phyloP scores from a whole-genome alignment of 1,140 invertebrate genomes.

The Zaprionus nigranus region DNA sequence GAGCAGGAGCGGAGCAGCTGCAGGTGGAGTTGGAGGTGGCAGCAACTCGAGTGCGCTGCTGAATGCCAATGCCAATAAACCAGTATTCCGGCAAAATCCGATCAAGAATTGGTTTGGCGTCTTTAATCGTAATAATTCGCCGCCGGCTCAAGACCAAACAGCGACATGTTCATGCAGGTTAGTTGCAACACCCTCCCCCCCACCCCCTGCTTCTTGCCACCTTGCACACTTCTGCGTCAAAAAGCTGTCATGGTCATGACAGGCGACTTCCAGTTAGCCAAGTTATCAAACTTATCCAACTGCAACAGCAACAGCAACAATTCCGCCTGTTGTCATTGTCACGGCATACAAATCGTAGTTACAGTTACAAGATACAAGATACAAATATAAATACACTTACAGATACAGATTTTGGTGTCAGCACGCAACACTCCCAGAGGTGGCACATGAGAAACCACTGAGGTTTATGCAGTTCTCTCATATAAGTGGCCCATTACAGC shows the following conservation, averaged over 20 bases:
- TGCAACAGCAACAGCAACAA: slow-evolving; percentile 36
- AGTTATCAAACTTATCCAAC: slow-evolving; percentile 41
- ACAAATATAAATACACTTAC: slow-evolving; percentile 28
- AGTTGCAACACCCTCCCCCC: slow-evolving; percentile 17
- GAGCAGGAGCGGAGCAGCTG: slow-evolving; percentile 29
- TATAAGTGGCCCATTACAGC: slow-evolving; percentile 18
- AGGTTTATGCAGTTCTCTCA: slow-evolving; percentile 6
- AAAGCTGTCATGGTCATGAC: slow-evolving; percentile 67
- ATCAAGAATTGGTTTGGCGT: slow-evolving; percentile 84
- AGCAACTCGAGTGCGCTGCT: slow-evolving; percentile 30
- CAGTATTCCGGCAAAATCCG: slow-evolving; percentile 81
- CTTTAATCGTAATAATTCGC: slow-evolving; percentile 82
- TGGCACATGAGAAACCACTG: background rate
- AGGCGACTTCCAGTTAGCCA: slow-evolving; percentile 67
- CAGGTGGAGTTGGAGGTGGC: slow-evolving; percentile 19
- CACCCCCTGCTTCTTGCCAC: too few species aligned
- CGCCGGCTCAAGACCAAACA: slow-evolving; percentile 73
- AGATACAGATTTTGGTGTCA: slow-evolving; percentile 1
- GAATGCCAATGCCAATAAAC: slow-evolving; percentile 58
- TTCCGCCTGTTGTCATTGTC: slow-evolving; percentile 65
- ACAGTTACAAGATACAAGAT: slow-evolving; percentile 59
- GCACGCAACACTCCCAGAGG: too few species aligned
- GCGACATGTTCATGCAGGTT: slow-evolving; percentile 82
- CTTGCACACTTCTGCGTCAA: background rate
- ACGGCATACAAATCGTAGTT: slow-evolving; percentile 65